A percentile compares a stretch with the other conserved stretches of the same genome.
Conservation (phyloP, 2,888 invertebrate genomes). For the Caenorhabditis uteleia region DNA sequence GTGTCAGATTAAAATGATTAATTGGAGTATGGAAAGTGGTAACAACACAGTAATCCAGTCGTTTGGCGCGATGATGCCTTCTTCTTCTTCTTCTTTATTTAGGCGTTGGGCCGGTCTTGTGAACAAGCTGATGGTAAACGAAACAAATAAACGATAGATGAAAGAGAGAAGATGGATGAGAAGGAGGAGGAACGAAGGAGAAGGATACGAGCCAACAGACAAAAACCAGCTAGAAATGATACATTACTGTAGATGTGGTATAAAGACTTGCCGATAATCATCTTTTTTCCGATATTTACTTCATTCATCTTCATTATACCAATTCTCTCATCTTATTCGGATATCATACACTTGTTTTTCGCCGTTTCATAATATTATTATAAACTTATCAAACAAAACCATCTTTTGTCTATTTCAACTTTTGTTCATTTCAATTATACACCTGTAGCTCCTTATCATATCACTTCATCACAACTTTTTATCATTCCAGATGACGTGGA, state of each 20-base stretch:
- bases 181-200: not conserved
- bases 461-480: not conserved
- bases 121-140: slow-evolving; percentile 38
- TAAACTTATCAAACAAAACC: not conserved
- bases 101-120: slow-evolving; percentile 35
- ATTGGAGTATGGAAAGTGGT: slow-evolving; percentile 45
- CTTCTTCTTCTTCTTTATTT: not conserved
- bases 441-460: not conserved
- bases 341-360: slow-evolving; percentile 2
- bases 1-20: slow-evolving; percentile 47
- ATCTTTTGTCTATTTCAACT: not conserved
- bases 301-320: not conserved
- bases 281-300: slow-evolving; percentile 3
- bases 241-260: slow-evolving; percentile 9
- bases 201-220: no score
- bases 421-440: not conserved
- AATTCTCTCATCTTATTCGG: not conserved
- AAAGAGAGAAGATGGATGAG: not conserved
- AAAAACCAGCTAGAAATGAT: slow-evolving; percentile 44
- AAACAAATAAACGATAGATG: no score
- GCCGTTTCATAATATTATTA: not conserved
- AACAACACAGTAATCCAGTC: slow-evolving; percentile 45
- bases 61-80: not conserved
- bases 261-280: not conserved
- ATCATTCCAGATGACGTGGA: slow-evolving; percentile 33